Conservation (phyloP, 2,113 vertebrate species). For the Cavia aperea region DNA sequence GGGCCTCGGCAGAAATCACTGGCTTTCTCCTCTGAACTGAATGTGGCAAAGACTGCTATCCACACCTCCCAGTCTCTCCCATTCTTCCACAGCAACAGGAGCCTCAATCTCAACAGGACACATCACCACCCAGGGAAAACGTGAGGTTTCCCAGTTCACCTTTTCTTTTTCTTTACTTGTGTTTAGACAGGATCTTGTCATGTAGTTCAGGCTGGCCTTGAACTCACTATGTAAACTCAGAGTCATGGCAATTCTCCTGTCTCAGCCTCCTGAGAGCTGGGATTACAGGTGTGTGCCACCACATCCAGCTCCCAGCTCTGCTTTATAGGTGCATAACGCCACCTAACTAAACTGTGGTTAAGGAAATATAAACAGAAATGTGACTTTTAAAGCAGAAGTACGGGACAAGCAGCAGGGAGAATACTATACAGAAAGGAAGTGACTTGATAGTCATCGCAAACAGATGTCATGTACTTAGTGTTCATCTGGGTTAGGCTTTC, state of each 20-base stretch:
- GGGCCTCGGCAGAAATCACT: not conserved
- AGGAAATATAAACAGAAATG: not conserved
- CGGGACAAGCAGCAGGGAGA: not conserved
- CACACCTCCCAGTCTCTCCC: not conserved
- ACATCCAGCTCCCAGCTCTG: not conserved
- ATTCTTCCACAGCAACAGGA: not conserved
- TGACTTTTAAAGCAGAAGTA: not conserved
- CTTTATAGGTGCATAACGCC: not conserved
- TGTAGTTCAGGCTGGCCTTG: not conserved
- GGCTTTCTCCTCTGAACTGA: not conserved
- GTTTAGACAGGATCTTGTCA: not conserved
- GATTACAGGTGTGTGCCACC: not conserved
- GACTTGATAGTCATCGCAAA: not conserved
- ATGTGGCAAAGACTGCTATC: not conserved
- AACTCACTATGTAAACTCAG: not conserved
- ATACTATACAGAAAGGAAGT: not conserved
- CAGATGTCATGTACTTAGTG: not conserved
- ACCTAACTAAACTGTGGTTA: not conserved
- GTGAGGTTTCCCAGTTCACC: not conserved
- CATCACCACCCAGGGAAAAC: not conserved
- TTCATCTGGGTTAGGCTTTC: not conserved
- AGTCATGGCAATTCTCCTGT: not conserved
- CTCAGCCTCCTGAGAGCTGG: not conserved
- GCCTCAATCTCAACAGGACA: not conserved
- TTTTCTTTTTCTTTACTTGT: not conserved